These are phyloP conservation scores for Amphipyra tragopoginis DNA, from an alignment of 2,888 invertebrate genomes.

Conservation along the genomic window DNA sequence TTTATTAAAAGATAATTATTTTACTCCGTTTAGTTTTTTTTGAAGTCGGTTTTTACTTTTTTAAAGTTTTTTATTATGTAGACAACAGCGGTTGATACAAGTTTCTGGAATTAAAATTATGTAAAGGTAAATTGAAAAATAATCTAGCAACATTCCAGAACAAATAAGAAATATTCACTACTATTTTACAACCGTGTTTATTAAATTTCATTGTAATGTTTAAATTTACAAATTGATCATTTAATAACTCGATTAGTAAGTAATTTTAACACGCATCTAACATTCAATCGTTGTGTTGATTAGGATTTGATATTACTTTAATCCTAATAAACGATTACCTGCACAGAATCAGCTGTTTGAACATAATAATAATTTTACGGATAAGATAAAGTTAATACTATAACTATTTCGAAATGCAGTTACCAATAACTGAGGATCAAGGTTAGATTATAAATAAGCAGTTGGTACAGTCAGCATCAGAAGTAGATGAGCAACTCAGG, in stretches of 20 bases:
- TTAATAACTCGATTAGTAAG: neutral
- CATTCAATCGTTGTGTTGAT: neutral
- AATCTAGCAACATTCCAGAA: slow-evolving; percentile 2
- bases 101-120: slow-evolving; percentile 5
- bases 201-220: neutral
- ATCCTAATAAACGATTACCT: neutral
- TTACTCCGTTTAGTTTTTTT: no score
- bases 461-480: no score
- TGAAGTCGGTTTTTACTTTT: no score
- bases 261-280: neutral
- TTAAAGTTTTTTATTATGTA: neutral
- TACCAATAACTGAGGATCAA: slow-evolving; percentile 33
- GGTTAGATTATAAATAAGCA: slow-evolving; percentile 30
- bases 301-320: neutral
- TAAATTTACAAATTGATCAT: neutral
- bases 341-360: slow-evolving; percentile 4
- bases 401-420: slow-evolving; percentile 29
- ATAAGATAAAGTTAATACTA: slow-evolving; percentile 14
- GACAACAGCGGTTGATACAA: neutral
- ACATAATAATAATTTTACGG: neutral
- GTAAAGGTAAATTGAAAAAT: slow-evolving; percentile 21
- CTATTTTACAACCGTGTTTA: slow-evolving; percentile 4
- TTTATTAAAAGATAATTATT: no score
- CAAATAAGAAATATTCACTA: slow-evolving; percentile 4
- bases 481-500: no score